phyloP scores from a whole-genome alignment of 2,888 invertebrate genomes.

The Noctua janthina region DNA sequence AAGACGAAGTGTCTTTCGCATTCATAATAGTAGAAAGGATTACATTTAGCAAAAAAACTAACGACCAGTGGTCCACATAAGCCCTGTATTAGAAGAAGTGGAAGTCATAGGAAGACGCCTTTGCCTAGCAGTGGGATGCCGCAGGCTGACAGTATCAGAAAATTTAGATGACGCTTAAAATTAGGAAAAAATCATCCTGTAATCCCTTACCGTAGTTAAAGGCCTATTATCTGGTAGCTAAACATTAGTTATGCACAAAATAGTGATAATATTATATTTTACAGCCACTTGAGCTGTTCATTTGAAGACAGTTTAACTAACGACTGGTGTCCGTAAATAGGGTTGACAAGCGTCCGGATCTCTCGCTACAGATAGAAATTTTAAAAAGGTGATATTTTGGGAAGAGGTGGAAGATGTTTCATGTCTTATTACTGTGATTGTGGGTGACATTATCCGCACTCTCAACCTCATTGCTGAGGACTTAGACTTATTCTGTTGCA shows the following conservation, averaged over 20 bases:
- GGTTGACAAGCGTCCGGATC: constrained; percentile 17
- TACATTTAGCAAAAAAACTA: not conserved
- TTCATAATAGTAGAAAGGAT: too few relatives aligned
- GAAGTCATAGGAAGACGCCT: not conserved
- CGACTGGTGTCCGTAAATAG: constrained; percentile 14
- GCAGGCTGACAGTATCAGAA: not conserved
- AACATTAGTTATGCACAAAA: constrained; percentile 37
- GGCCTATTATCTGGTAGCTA: constrained; percentile 1
- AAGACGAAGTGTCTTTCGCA: too few relatives aligned
- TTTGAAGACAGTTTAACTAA: constrained; percentile 36
- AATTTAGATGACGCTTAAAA: not conserved
- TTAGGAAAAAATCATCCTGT: not conserved
- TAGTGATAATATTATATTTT: constrained; percentile 26
- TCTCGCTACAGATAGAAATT: not conserved
- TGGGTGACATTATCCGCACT: not conserved
- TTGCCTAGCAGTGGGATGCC: not conserved
- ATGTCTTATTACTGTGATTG: not conserved
- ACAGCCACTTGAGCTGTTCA: constrained; percentile 36
- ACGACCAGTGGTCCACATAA: not conserved
- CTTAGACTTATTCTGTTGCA: too few relatives aligned
- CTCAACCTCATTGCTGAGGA: too few relatives aligned
- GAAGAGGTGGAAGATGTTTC: not conserved
- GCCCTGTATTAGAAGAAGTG: not conserved
- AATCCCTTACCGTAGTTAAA: not conserved
- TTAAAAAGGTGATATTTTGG: constrained; percentile 2